Evolutionary conservation across 2,888 invertebrate species (phyloP), one percentile per base, ranked within the genome.

Genomic region (Pilophorus perplexus): DNA sequence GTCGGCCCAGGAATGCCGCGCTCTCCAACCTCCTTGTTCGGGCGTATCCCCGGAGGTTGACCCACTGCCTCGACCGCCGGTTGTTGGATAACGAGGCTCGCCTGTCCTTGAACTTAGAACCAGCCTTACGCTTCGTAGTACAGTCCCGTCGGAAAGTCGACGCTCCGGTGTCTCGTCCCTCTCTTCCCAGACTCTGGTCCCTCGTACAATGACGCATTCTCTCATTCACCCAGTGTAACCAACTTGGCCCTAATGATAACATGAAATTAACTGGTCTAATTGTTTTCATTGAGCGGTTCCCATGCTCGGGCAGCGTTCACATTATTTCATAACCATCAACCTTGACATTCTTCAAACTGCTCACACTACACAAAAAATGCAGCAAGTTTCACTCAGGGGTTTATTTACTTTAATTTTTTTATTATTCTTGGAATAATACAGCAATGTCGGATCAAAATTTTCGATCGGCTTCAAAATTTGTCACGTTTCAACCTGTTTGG

Each of bases 61-160:
- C 64, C 64, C 64, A 64, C 50, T 64, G 64, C 64, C 64, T 50
- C 64, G 48, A 48, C 27, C 64, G 64, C 64, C 50, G 50, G 50
- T 59, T 48, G 64, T 48, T 48, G 64, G 64, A 64, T 64, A 64
- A 64, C 64, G 64, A 64, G 64, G 23, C 64, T 50, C 64, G 64
- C 22, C 64, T 64, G 64, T 64, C 64, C 64, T 64, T 64, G 64
- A 64, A 64, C 64, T 64, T 64, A 64, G 64, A 64, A 64, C 64
- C 64, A 64, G 64, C 64, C 64, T 64, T 64, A 64, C 64, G 64
- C 64, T 64, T 64, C 64, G 50, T 64, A 48, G 64, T 64, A 64
- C 64, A 64, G 48, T 64, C 64, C 50, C 50, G 14, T 64, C 50
- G 22, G 38, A 64, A 62, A 64, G 59, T 59, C 20, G 52, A 52